Conservation (phyloP, 2,113 vertebrate genomes). For the Paramormyrops kingsleyae region DNA sequence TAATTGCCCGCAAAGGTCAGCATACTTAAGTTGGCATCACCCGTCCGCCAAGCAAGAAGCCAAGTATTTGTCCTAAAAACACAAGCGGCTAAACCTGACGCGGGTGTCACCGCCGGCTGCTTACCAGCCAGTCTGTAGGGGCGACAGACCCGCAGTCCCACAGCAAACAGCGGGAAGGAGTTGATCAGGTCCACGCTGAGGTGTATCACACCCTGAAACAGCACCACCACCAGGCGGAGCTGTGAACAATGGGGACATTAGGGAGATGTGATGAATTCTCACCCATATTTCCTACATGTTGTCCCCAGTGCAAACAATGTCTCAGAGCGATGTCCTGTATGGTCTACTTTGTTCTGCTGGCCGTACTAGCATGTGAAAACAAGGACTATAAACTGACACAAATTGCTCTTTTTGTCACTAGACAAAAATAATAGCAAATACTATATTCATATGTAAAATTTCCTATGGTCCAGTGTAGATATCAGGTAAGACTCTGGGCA, state of each 20-base stretch:
- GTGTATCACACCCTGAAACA: constrained; percentile 83
- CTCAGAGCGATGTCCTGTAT: neutral
- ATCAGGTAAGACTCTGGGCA: neutral
- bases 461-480: neutral
- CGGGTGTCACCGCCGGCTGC: no score
- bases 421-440: neutral
- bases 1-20: neutral
- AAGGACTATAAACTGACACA: neutral
- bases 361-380: neutral
- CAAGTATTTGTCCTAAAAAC: neutral
- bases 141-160: constrained; percentile 73
- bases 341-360: neutral
- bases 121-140: constrained; percentile 82
- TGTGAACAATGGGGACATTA: constrained; percentile 35
- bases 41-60: neutral
- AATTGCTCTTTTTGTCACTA: neutral
- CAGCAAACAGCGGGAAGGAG: constrained; percentile 83
- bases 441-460: neutral
- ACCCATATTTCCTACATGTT: neutral
- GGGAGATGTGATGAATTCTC: neutral
- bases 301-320: neutral
- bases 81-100: neutral
- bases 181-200: constrained; percentile 82
- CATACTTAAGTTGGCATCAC: neutral
- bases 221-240: constrained; percentile 85